Percentiles rank a stretch among this genome's conserved stretches.
Conservation (phyloP, 2,888 invertebrate species). For the Rotaria socialis region DNA sequence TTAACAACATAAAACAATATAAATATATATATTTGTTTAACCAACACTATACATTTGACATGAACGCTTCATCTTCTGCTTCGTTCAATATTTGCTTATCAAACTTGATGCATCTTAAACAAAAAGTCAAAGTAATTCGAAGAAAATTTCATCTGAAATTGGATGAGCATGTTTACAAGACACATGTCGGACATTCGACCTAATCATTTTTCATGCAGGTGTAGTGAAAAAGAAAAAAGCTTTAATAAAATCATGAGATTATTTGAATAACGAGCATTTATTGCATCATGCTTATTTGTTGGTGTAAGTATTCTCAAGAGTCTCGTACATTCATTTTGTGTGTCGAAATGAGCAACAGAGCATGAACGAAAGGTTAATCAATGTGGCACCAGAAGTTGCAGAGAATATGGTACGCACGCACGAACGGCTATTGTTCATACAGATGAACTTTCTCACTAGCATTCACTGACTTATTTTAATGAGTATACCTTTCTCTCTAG, state of each 20-base stretch:
- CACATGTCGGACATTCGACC: neutral
- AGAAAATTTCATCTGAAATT: neutral
- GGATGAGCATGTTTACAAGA: neutral
- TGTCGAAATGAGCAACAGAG: neutral
- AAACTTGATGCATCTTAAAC: neutral
- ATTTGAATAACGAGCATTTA: neutral
- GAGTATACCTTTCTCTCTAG: neutral
- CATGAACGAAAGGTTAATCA: conserved; percentile 15
- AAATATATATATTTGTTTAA: neutral
- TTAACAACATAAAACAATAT: neutral
- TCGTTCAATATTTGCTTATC: neutral
- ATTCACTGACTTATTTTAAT: conserved; percentile 13
- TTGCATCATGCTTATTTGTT: neutral
- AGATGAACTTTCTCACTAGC: conserved; percentile 16
- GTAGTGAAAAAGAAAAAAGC: neutral
- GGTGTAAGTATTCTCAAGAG: conserved; percentile 3
- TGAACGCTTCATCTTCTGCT: neutral
- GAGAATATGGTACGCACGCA: neutral
- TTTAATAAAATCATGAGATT: neutral
- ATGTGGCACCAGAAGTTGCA: conserved; percentile 21
- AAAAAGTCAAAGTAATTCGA: neutral
- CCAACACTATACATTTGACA: neutral
- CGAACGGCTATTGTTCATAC: neutral
- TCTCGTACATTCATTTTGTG: neutral
- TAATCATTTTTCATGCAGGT: neutral